A percentile compares a stretch with the other conserved stretches of the same genome.
Conservation (phyloP, 2,113 vertebrate genomes). For the Dendropsophus ebraccatus region DNA sequence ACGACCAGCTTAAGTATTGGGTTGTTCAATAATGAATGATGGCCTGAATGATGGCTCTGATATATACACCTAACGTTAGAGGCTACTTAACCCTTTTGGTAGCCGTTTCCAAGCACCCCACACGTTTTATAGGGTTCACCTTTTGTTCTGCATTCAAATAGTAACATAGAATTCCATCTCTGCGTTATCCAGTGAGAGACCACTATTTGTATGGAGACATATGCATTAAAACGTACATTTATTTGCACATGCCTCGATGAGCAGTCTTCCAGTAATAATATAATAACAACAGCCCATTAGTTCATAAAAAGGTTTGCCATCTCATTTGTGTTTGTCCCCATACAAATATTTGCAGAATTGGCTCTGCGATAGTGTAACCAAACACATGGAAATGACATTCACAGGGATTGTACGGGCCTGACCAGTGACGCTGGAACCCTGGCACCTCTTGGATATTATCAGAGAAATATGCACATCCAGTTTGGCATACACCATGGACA, state of each 20-base stretch:
- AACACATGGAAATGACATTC: slow-evolving; percentile 10
- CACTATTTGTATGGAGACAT: background rate
- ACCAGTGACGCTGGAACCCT: slow-evolving; percentile 3
- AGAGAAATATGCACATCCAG: background rate
- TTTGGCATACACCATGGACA: background rate
- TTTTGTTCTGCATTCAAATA: background rate
- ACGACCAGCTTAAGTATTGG: no score
- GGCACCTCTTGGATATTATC: slow-evolving; percentile 41
- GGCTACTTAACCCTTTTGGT: no score
- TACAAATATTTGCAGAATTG: slow-evolving; percentile 50
- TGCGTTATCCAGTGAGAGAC: no score
- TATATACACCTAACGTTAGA: no score
- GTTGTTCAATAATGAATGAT: no score
- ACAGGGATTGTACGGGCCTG: slow-evolving; percentile 18
- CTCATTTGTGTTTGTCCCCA: slow-evolving; percentile 18
- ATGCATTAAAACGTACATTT: background rate
- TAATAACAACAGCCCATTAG: slow-evolving; percentile 48
- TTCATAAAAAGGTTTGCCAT: slow-evolving; percentile 35
- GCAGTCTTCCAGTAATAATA: background rate
- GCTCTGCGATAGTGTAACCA: slow-evolving; percentile 30
- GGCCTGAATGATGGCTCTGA: no score
- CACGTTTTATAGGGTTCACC: background rate
- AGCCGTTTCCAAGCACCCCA: no score
- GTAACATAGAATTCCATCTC: no score
- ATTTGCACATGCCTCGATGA: slow-evolving; percentile 12